These are phyloP conservation scores for Agonum fuliginosum DNA, from an alignment of 2,888 invertebrate species.

Conservation along the genomic window DNA sequence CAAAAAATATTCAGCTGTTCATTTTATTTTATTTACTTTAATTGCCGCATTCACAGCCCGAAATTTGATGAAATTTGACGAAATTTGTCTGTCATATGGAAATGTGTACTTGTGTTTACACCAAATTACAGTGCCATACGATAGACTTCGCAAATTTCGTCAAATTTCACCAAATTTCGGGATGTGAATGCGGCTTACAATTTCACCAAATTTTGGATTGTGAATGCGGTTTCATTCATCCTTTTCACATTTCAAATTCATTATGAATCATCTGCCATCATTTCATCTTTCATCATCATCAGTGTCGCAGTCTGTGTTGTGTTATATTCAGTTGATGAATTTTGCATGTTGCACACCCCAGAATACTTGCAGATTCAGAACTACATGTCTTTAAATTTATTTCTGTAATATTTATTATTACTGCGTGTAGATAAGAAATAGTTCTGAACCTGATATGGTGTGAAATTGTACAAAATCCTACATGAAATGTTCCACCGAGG, in stretches of 20 bases:
- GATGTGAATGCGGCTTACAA: no score
- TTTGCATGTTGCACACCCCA: slow-evolving; percentile 46
- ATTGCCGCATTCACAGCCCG: no score
- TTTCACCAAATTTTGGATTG: no score
- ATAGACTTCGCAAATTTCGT: no score
- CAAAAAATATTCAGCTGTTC: no score
- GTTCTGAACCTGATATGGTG: slow-evolving; percentile 37
- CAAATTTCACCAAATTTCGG: no score
- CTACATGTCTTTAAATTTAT: background rate
- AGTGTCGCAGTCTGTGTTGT: slow-evolving; percentile 48
- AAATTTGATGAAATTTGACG: no score
- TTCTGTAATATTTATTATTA: background rate
- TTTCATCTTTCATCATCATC: slow-evolving; percentile 35
- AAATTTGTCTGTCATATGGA: no score
- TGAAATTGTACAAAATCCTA: slow-evolving; percentile 41
- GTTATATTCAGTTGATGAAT: slow-evolving; percentile 43
- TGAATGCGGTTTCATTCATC: slow-evolving; percentile 10
- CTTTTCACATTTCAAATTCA: slow-evolving; percentile 34
- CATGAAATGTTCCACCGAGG: slow-evolving; percentile 37
- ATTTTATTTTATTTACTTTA: no score
- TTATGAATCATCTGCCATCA: slow-evolving; percentile 7
- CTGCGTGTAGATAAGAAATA: slow-evolving; percentile 1
- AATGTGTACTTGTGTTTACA: no score
- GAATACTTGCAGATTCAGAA: slow-evolving; percentile 6
- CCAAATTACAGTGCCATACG: no score